Conservation (phyloP, 92 coral and sea anemone genomes). For the Heliopora coerulea region DNA sequence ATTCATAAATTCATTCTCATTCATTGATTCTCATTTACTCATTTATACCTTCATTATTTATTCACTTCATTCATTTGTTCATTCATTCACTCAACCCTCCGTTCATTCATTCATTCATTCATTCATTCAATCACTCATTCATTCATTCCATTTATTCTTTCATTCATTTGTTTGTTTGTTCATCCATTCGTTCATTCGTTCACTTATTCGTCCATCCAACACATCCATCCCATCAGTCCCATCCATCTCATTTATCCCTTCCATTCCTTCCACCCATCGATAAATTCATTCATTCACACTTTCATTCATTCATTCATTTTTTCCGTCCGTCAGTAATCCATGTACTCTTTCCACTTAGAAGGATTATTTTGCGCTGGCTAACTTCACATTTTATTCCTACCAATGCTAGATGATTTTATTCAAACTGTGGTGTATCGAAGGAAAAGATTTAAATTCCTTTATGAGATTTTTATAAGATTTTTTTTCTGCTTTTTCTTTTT, state of each 20-base stretch:
- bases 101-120: background rate
- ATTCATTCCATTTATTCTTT: conserved; percentile 9
- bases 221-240: background rate
- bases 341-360: conserved; percentile 38
- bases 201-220: background rate
- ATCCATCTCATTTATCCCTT: background rate
- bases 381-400: too few species aligned
- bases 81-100: background rate
- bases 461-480: too few species aligned
- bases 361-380: too few species aligned
- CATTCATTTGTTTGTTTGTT: background rate
- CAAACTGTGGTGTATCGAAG: too few species aligned
- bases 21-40: background rate
- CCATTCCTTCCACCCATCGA: background rate
- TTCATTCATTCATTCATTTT: conserved; percentile 21
- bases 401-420: too few species aligned
- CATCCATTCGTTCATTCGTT: conserved; percentile 10
- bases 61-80: conserved; percentile 2
- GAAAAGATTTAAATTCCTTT: too few species aligned
- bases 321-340: conserved; percentile 41
- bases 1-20: background rate
- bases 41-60: conserved; percentile 6
- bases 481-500: background rate
- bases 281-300: conserved; percentile 18
- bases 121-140: conserved; percentile 16